phyloP scores from a whole-genome alignment of 2,797 vertebrate species.

The Coccyzus lansbergi region DNA sequence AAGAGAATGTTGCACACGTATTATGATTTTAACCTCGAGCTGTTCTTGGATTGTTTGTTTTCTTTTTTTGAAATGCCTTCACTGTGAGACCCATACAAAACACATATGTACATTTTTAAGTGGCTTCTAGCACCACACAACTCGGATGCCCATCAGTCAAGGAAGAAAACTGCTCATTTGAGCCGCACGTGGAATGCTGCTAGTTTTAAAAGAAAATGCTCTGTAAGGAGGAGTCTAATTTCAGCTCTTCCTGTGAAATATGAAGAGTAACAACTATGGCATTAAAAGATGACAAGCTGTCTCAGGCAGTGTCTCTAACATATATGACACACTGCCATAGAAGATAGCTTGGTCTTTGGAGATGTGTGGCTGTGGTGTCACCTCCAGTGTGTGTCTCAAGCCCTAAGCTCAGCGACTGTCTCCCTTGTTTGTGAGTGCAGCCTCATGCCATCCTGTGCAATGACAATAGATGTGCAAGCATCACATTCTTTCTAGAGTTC shows the following conservation, averaged over 20 bases:
- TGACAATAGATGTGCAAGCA: neutral
- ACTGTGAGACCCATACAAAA: neutral
- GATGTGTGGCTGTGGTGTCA: neutral
- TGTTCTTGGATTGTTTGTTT: neutral
- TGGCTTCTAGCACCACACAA: neutral
- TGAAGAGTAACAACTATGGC: neutral
- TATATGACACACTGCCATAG: neutral
- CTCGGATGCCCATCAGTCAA: neutral
- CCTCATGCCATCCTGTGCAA: neutral
- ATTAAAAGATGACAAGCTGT: neutral
- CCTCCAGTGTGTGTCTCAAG: fast-evolving
- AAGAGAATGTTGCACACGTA: neutral
- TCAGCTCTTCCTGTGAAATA: neutral
- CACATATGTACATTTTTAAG: neutral
- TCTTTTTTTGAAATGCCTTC: neutral
- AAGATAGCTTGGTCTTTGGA: no score
- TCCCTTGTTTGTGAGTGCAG: neutral
- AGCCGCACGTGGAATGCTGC: neutral
- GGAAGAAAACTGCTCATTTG: neutral
- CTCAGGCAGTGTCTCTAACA: neutral
- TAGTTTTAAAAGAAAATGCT: neutral
- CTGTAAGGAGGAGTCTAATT: neutral
- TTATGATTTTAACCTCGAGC: neutral
- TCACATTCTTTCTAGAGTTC: neutral
- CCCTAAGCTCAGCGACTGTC: neutral